A percentile compares a stretch with the other conserved stretches of the same genome.
Conservation (phyloP, 2,888 invertebrate genomes). For the Geophilus truncorum region DNA sequence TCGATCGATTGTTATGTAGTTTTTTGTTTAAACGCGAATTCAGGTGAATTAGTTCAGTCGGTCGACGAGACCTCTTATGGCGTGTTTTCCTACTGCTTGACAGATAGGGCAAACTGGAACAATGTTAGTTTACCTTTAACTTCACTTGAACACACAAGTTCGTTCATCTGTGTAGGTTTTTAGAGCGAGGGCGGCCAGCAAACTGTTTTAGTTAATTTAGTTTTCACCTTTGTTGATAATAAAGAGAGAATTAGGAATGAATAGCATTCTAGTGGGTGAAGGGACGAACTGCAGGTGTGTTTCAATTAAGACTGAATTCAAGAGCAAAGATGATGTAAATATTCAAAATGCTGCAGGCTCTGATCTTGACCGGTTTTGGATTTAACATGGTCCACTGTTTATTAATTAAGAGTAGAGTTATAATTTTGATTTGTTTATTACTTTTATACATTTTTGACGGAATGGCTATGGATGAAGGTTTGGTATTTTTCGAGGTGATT, state of each 20-base stretch:
- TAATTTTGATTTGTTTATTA: no score
- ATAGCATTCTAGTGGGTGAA: no score
- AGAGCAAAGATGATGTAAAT: no score
- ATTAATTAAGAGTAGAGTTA: no score
- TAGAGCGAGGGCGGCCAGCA: conserved; percentile 24
- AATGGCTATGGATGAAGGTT: neutral
- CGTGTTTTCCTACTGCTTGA: neutral
- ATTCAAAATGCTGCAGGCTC: no score
- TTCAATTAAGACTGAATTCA: no score
- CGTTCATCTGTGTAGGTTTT: neutral
- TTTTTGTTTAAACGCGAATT: neutral
- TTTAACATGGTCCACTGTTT: no score
- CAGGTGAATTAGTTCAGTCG: neutral
- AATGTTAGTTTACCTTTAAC: neutral
- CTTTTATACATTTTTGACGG: no score
- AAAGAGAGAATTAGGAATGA: no score
- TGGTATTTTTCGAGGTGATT: neutral
- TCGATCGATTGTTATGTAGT: neutral
- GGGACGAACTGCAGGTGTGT: no score
- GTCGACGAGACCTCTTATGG: neutral
- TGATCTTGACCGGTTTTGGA: no score
- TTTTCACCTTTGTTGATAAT: neutral
- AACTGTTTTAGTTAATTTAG: neutral
- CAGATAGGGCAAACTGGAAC: neutral
- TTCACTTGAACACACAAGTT: neutral